Base-by-base conservation (phyloP, 2,888 invertebrate species). In the Acleris laterana region DNA sequence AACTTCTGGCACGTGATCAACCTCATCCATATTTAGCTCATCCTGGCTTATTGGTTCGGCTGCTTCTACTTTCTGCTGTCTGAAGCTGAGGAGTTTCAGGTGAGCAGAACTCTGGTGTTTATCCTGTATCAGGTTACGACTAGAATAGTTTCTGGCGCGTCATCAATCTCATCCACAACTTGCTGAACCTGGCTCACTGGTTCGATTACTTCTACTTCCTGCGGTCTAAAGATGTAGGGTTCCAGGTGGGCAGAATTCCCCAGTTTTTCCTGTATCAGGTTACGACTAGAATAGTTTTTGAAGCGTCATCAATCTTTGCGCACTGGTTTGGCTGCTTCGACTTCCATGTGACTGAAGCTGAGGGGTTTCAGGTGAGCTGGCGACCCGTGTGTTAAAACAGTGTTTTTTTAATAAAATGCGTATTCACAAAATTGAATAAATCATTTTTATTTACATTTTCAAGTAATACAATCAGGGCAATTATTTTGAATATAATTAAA, bases 291-390 rank as follows among this genome's bases (percentile, higher is more conserved):
- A 20, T 25, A 99, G 99, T 93, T 95, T 99, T 85, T 98, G 98
- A 97, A 94, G 99, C 17, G 99, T 99, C 72, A 95, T 98, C 81
- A 99, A 98, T 93, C 80, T 94, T 98, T 78, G 98, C 98, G 60
- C 99, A 99, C 85, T 99, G 99, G 99, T 99, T 99, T 86, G 99
- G 99, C 64, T 99, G 98, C 88, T 99, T 99, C 94, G 99, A 99
- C 94, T 99, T 97, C 93, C 93, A 99, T 80, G 94, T 99, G 64
- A 98, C 98, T 6, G 98, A 98, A 84, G 96, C 96, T 67, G 98
- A 98, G 87, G 96, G 96, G 68, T 17, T 20, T 3, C 20, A 3
- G 25, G 25, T 5, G 25, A 25, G 25, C 25, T 25, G 25, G 25
- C 25, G 5, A 25, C 25, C 25, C 1, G 25, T 25, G 5, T 25